Conservation (phyloP, 2,113 vertebrate genomes). For the Apeltes quadracus region DNA sequence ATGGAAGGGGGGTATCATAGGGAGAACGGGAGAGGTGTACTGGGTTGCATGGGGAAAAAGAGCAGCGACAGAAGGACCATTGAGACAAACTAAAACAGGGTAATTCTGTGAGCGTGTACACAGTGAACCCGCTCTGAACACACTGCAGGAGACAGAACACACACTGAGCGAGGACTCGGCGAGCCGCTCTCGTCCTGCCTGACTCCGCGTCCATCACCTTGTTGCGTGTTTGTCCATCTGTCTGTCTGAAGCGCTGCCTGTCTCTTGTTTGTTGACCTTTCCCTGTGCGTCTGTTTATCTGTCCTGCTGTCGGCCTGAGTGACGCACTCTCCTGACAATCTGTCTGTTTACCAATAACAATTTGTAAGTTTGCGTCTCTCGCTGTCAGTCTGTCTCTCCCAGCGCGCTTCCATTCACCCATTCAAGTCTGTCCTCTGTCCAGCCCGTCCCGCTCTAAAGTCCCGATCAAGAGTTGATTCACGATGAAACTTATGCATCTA, state of each 20-base stretch:
- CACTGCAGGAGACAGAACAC: conserved; percentile 48
- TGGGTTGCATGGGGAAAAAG: neutral
- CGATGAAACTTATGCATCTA: conserved; percentile 27
- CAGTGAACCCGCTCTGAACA: conserved; percentile 56
- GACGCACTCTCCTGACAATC: conserved; percentile 37
- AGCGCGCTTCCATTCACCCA: no score
- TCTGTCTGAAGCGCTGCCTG: conserved; percentile 52
- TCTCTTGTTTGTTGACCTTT: conserved; percentile 58
- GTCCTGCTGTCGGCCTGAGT: conserved; percentile 42
- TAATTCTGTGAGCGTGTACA: conserved; percentile 32
- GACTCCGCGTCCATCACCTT: conserved; percentile 64
- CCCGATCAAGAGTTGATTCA: conserved; percentile 19
- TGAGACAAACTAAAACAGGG: conserved; percentile 2
- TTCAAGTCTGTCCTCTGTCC: no score
- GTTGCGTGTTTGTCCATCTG: conserved; percentile 72
- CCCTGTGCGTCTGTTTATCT: conserved; percentile 54
- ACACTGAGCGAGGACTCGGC: conserved; percentile 49
- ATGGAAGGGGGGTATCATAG: neutral
- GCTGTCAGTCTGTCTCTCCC: conserved; percentile 3
- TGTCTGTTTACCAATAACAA: conserved; percentile 45
- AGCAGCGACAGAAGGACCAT: conserved; percentile 17
- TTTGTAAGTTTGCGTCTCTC: conserved; percentile 22
- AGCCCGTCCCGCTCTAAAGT: no score
- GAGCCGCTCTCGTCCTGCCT: conserved; percentile 35
- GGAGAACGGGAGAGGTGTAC: neutral